Evolutionary conservation across 2,797 vertebrate species (phyloP).

Genomic region (Luscinia luscinia): DNA sequence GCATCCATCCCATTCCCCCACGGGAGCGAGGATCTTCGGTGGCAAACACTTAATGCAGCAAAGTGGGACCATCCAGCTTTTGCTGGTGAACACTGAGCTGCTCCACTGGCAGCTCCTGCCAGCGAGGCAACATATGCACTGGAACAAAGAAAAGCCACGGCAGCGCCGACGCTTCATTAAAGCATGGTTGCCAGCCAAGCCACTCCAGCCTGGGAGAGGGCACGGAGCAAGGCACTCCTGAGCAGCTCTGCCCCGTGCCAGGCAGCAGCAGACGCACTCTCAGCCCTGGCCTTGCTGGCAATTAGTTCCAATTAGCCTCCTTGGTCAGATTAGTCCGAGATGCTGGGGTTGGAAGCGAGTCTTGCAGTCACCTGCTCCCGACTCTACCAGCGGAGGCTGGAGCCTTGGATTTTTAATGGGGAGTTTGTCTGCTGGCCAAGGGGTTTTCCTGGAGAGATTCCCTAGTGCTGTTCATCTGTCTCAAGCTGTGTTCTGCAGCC

Average conservation of each 20-base stretch:
- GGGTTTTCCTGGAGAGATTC: conserved; percentile 66
- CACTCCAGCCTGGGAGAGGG: conserved; percentile 42
- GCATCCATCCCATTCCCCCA: neutral
- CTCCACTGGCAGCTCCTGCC: conserved; percentile 59
- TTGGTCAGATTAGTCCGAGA: conserved; percentile 62
- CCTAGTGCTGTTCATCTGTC: neutral
- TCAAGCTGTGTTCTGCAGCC: neutral
- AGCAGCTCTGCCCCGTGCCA: conserved; percentile 29
- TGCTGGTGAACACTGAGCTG: neutral
- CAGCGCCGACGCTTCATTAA: conserved; percentile 61
- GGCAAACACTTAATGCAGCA: neutral
- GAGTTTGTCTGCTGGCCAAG: conserved; percentile 38
- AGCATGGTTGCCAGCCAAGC: conserved; percentile 54
- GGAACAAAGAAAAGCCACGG: conserved; percentile 66
- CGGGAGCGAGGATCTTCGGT: neutral
- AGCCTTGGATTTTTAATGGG: conserved; percentile 4
- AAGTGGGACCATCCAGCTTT: conserved; percentile 29
- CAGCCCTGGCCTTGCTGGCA: conserved; percentile 67
- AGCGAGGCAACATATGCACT: conserved; percentile 63
- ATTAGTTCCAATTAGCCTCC: conserved; percentile 68
- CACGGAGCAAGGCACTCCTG: conserved; percentile 31
- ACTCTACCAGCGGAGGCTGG: neutral
- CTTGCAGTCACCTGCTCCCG: conserved; percentile 58
- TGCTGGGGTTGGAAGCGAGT: conserved; percentile 51
- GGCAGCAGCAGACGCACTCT: conserved; percentile 52